Evolutionary conservation across 2,888 invertebrate species (phyloP).

Genomic region (Mactromeris polynyma): DNA sequence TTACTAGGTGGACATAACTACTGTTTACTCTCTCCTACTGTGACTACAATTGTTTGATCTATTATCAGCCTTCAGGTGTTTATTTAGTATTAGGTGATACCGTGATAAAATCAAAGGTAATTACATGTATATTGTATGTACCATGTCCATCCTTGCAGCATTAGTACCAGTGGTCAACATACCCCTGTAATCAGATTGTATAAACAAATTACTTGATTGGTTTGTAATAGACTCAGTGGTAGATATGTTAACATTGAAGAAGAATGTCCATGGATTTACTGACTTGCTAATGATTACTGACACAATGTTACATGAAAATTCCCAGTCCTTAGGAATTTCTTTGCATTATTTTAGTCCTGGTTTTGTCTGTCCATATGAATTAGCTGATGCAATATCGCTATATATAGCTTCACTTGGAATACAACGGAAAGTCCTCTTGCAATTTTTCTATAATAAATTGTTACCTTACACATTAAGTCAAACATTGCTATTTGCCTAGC

Average conservation of each 20-base stretch:
- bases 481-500: no score
- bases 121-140: not conserved
- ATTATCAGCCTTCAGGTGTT: not conserved
- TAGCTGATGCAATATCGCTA: no score
- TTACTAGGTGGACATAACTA: not conserved
- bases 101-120: not conserved
- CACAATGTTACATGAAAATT: no score
- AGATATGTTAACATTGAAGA: not conserved
- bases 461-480: not conserved
- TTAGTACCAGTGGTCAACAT: not conserved
- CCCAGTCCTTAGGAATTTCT: no score
- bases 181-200: not conserved
- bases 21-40: not conserved
- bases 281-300: not conserved
- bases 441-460: no score
- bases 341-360: no score
- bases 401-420: no score
- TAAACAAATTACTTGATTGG: constrained; percentile 11
- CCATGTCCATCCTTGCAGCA: not conserved
- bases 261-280: not conserved
- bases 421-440: no score
- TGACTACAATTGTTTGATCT: not conserved
- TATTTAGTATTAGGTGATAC: constrained; percentile 4
- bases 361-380: no score
- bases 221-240: not conserved